A percentile compares a stretch with the other conserved stretches of the same genome.
phyloP scores from a whole-genome alignment of 2,113 vertebrate species.

The Falcunculus frontatus region DNA sequence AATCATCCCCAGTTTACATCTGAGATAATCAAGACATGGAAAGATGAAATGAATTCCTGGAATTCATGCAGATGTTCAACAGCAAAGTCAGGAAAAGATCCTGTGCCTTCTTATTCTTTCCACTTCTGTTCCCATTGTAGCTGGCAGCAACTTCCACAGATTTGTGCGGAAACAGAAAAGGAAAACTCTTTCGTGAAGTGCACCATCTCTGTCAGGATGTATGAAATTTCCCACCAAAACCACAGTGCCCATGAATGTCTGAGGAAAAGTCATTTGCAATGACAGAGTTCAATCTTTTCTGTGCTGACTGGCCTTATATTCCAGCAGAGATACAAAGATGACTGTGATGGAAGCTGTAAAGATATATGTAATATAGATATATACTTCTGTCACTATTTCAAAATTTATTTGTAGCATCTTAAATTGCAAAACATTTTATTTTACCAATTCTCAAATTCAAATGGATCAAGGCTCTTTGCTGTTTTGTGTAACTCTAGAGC shows the following conservation, averaged over 20 bases:
- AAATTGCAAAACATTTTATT: background rate
- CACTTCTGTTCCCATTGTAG: background rate
- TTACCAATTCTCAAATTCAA: background rate
- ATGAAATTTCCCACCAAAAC: background rate
- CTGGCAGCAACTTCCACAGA: background rate
- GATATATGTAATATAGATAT: slow-evolving; percentile 12
- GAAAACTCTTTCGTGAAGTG: background rate
- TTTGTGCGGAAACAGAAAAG: background rate
- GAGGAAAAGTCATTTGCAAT: background rate
- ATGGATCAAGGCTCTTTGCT: background rate
- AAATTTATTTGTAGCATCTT: background rate
- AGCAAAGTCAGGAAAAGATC: background rate
- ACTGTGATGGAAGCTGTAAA: slow-evolving; percentile 45
- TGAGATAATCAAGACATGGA: background rate
- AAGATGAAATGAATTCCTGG: background rate
- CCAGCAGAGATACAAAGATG: background rate
- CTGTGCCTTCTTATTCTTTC: background rate
- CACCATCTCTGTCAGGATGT: background rate
- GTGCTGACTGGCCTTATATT: background rate
- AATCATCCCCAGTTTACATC: background rate
- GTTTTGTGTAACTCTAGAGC: background rate
- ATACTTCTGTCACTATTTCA: slow-evolving; percentile 41
- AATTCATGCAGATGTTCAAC: background rate
- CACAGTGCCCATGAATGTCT: background rate
- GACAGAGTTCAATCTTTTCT: background rate